Evolutionary conservation across 2,888 invertebrate species (phyloP).

Genomic region (Bombyx huttoni): DNA sequence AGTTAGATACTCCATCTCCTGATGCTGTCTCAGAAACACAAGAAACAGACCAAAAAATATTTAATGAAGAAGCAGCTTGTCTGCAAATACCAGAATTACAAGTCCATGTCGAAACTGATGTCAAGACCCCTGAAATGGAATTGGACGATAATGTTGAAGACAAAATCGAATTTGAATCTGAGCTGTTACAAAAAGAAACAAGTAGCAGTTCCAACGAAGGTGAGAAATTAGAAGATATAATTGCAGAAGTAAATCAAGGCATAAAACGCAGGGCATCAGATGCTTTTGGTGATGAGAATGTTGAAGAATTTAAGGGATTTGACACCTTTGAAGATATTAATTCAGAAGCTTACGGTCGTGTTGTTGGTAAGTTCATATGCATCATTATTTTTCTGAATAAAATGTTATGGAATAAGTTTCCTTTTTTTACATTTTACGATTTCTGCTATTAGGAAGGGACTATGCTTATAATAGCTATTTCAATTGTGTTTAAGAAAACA

Average conservation of each 20-base stretch:
- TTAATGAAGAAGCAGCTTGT: neutral
- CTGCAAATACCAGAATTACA: neutral
- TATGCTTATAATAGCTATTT: too few relatives aligned
- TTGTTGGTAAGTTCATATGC: constrained; percentile 43
- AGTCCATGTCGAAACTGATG: neutral
- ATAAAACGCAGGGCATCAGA: constrained; percentile 50
- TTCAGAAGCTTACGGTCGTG: constrained; percentile 25
- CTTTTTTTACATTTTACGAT: too few relatives aligned
- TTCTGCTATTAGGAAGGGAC: too few relatives aligned
- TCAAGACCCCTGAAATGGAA: neutral
- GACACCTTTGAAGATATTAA: constrained; percentile 26
- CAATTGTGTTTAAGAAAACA: too few relatives aligned
- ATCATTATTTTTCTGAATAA: too few relatives aligned
- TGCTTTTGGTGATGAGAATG: constrained; percentile 40
- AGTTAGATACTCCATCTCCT: too few relatives aligned
- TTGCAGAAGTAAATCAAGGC: constrained; percentile 25
- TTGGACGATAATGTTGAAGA: neutral
- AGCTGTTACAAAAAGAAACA: constrained; percentile 4
- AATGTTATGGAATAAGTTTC: too few relatives aligned
- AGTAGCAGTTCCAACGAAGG: constrained; percentile 6
- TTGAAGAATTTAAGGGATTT: constrained; percentile 52
- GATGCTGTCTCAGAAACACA: too few relatives aligned
- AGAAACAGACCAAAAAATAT: too few relatives aligned
- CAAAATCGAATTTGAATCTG: constrained; percentile 1
- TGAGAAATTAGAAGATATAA: constrained; percentile 6